Base-by-base conservation (phyloP, 2,888 invertebrate species). In the Ecdyonurus torrentis region DNA sequence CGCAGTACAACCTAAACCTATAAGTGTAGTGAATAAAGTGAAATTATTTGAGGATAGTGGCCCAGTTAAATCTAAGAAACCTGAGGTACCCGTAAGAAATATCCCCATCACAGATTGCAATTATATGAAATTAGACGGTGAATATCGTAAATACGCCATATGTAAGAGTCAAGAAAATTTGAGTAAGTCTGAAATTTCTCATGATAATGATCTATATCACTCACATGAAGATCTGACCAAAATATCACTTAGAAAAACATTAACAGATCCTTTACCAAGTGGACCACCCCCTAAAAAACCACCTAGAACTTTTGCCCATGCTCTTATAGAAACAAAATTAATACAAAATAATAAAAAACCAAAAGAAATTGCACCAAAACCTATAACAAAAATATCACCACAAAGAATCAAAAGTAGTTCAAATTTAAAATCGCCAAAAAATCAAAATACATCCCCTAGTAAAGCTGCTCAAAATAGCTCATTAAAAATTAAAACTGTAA, bases 271-370 rank as follows among this genome's bases (percentile, higher is more conserved):
- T 0, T 70, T 87, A 60, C 87, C 87, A 0, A 66, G 74, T 2
- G 87, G 86, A 0, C 86, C 87, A 2, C 86, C 88, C 0, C 89
- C 88, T 0, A 83, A 83, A 69, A 88, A 89, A 71, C 88, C 89
- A 1, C 89, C 88, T 0, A 74, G 88, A 66, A 81, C 80, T 1
- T 84, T 86, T 68, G 75, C 76, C 52, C 76, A 78, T 52, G n/a
- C n/a, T n/a, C n/a, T n/a, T n/a, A n/a, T n/a, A n/a, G n/a, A n/a
- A 50, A 64, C 61, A 50, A 65, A 65, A 60, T 60, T 62, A 25
- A 58, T 61, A 52, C 23, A 64, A 25, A 62, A 64, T 18, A 58
- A 52, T 25, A 22, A 60, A 53, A 61, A 62, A 59, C 58, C 25
- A 64, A 58, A 20, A 23, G 55, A 37, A 64, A 63, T 65, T 61